These are phyloP conservation scores for Perizoma affinitatum DNA, from an alignment of 2,888 invertebrate genomes.

Conservation along the genomic window DNA sequence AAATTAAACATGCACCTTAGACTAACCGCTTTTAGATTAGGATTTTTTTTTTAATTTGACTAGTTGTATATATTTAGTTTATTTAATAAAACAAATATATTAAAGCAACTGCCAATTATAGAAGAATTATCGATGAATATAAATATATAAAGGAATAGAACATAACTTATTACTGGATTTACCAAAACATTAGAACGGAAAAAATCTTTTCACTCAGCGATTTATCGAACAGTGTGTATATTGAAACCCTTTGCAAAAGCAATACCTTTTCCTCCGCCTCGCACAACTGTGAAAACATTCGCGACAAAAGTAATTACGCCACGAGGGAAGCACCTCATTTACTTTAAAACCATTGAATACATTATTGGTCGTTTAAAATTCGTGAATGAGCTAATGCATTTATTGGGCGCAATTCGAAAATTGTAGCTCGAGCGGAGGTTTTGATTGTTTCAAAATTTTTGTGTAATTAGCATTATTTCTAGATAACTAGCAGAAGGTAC, in stretches of 20 bases:
- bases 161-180: no score
- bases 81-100: no score
- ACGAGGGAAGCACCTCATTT: conserved; percentile 22
- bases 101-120: no score
- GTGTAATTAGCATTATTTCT: neutral
- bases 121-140: no score
- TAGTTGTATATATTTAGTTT: no score
- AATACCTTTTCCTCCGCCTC: conserved; percentile 9
- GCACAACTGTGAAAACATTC: conserved; percentile 21
- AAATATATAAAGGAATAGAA: no score
- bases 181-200: no score
- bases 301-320: conserved; percentile 23
- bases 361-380: conserved; percentile 29
- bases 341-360: conserved; percentile 25
- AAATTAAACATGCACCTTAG: no score
- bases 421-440: conserved; percentile 9
- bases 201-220: conserved; percentile 4
- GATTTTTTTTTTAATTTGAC: no score
- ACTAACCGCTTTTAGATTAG: no score
- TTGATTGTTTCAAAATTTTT: neutral
- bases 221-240: conserved; percentile 11
- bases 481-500: no score
- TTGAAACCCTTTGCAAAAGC: conserved; percentile 12
- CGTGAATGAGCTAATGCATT: conserved; percentile 25
- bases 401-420: conserved; percentile 21